Evolutionary conservation across 2,797 vertebrate species (phyloP).

Genomic region (Discoglossus pictus): DNA sequence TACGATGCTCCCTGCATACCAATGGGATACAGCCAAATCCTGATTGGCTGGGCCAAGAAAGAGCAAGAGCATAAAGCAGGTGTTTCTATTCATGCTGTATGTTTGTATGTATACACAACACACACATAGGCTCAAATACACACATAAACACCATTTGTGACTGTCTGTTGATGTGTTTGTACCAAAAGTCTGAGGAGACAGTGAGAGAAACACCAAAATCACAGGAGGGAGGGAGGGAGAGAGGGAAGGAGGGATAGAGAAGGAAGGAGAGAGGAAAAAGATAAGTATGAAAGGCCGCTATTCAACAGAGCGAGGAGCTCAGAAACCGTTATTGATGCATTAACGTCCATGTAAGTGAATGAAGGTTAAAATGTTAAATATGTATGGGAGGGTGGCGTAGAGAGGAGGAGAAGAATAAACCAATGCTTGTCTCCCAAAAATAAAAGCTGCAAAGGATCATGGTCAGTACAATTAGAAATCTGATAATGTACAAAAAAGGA

Average conservation of each 20-base stretch:
- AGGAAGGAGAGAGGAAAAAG: neutral
- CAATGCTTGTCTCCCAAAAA: constrained; percentile 23
- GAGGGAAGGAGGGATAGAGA: constrained; percentile 1
- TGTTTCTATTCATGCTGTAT: constrained; percentile 44
- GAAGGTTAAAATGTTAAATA: constrained; percentile 5
- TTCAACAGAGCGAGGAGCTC: neutral
- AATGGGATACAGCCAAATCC: constrained; percentile 16
- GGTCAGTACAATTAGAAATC: too few species aligned
- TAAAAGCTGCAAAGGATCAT: too few species aligned
- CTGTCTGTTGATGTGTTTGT: constrained; percentile 57
- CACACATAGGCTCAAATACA: constrained; percentile 21
- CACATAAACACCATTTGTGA: constrained; percentile 70
- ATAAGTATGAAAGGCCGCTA: neutral
- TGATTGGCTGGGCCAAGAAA: constrained; percentile 11
- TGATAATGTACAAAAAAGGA: too few species aligned
- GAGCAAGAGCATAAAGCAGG: constrained; percentile 26
- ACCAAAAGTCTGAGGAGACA: neutral
- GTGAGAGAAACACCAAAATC: constrained; percentile 60
- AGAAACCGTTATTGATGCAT: constrained; percentile 7
- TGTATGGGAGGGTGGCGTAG: neutral
- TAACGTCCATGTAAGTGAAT: constrained; percentile 11
- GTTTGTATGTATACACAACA: constrained; percentile 23
- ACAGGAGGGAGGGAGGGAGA: constrained; percentile 63
- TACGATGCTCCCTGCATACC: constrained; percentile 42
- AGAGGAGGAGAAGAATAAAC: too few species aligned